These are phyloP conservation scores for Acanthurus leucopareius DNA, from an alignment of 2,797 vertebrate species.

Conservation along the genomic window DNA sequence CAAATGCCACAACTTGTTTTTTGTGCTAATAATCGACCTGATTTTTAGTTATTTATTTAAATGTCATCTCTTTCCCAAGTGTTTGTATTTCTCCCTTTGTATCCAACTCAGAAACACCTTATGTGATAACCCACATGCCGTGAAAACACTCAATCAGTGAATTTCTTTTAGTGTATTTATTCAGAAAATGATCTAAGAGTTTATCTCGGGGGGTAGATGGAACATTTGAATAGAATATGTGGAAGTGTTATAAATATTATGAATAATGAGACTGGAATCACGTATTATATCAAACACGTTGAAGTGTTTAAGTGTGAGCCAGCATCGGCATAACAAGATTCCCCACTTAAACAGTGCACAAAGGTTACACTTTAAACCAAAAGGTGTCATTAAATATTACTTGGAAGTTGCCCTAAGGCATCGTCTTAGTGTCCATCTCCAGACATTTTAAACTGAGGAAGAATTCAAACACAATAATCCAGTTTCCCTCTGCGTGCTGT, in stretches of 20 bases:
- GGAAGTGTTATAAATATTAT: background rate
- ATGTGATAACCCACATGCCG: background rate
- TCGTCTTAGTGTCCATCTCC: slow-evolving; percentile 30
- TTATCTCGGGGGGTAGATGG: background rate
- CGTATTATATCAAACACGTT: background rate
- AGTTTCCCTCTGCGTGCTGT: slow-evolving; percentile 48
- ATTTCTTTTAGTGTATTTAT: background rate
- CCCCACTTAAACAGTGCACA: slow-evolving; percentile 1
- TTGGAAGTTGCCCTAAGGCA: slow-evolving; percentile 23
- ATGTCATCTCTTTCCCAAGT: background rate
- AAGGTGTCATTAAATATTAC: slow-evolving; percentile 20
- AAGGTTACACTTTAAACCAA: slow-evolving; percentile 42
- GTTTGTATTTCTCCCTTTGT: background rate
- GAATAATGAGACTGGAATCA: background rate
- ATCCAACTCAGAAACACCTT: background rate
- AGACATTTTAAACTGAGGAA: slow-evolving; percentile 44
- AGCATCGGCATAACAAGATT: slow-evolving; percentile 17
- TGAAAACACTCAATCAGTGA: background rate
- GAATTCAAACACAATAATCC: slow-evolving; percentile 54
- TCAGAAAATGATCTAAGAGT: background rate
- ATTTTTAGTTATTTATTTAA: background rate
- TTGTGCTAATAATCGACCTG: background rate
- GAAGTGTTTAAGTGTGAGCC: background rate
- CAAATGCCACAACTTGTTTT: background rate
- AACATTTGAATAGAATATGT: background rate